Conservation (phyloP, 2,113 vertebrate species). For the Arvicanthis niloticus region DNA sequence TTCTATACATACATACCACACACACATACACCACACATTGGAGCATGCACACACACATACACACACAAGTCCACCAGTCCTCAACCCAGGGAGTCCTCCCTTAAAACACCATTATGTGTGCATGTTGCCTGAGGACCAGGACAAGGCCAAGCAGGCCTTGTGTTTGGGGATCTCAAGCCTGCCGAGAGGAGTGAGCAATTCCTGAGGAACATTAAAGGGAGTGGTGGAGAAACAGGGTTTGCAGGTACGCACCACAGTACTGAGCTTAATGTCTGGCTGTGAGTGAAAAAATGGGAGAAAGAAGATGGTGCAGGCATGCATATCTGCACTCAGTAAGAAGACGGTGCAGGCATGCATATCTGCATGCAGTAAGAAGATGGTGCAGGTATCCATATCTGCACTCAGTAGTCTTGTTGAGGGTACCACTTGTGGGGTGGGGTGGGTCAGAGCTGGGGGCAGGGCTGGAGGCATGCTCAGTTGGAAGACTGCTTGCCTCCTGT, state of each 20-base stretch:
- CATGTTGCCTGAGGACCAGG: neutral
- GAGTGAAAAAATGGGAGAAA: neutral
- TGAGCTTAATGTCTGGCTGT: too few species aligned
- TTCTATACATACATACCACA: neutral
- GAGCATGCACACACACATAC: neutral
- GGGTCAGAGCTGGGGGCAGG: too few species aligned
- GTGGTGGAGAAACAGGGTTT: neutral
- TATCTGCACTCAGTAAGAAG: neutral
- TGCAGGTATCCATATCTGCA: rapidly evolving
- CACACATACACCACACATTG: neutral
- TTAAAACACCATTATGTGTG: neutral
- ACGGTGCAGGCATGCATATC: rapidly evolving
- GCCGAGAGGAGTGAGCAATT: neutral
- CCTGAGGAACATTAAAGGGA: neutral
- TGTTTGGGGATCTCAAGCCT: neutral
- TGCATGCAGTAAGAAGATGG: neutral
- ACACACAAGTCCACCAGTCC: neutral
- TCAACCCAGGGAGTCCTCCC: neutral
- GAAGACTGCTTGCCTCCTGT: neutral
- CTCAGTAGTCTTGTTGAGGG: neutral
- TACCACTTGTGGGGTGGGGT: neutral
- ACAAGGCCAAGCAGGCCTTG: neutral
- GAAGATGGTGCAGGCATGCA: rapidly evolving
- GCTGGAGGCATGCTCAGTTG: neutral
- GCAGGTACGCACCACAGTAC: neutral